Percentiles rank a stretch among this genome's conserved stretches.
Evolutionary conservation across 2,888 invertebrate species (phyloP).

Genomic region (Molorchus minor): DNA sequence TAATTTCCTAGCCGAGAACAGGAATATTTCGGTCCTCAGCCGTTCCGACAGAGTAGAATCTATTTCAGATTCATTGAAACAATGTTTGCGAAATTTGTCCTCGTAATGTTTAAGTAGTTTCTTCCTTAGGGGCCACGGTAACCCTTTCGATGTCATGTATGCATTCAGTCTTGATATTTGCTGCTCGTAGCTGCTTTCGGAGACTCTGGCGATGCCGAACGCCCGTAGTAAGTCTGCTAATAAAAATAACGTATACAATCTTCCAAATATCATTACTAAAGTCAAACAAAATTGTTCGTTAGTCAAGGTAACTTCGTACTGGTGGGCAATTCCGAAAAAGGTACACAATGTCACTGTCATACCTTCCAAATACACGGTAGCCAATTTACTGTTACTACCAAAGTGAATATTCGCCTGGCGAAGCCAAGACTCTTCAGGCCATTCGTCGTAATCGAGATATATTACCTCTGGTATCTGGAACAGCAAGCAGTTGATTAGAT

Average conservation of each 20-base stretch:
- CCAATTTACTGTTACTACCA: not conserved
- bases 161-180: conserved; percentile 64
- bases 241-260: conserved; percentile 47
- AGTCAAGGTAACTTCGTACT: conserved; percentile 32
- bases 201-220: conserved; percentile 51
- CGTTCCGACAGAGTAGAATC: conserved; percentile 54
- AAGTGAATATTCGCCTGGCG: not conserved
- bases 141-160: conserved; percentile 65
- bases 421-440: conserved; percentile 32
- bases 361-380: conserved; percentile 32
- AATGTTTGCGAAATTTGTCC: conserved; percentile 65
- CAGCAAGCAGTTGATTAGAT: not conserved
- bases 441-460: not conserved
- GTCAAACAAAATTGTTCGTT: conserved; percentile 43
- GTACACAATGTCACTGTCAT: conserved; percentile 45
- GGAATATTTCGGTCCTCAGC: conserved; percentile 61
- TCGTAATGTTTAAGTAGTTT: conserved; percentile 65
- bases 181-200: conserved; percentile 61
- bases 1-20: conserved; percentile 59
- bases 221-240: conserved; percentile 48
- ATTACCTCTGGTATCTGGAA: not conserved
- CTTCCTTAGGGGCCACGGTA: conserved; percentile 62
- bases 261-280: conserved; percentile 44
- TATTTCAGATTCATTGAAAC: conserved; percentile 64
- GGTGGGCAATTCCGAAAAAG: conserved; percentile 49